Evolutionary conservation across 1,140 invertebrate species (phyloP), one percentile per base, ranked within the genome.

Genomic region (Dinothrombium tinctorium): DNA sequence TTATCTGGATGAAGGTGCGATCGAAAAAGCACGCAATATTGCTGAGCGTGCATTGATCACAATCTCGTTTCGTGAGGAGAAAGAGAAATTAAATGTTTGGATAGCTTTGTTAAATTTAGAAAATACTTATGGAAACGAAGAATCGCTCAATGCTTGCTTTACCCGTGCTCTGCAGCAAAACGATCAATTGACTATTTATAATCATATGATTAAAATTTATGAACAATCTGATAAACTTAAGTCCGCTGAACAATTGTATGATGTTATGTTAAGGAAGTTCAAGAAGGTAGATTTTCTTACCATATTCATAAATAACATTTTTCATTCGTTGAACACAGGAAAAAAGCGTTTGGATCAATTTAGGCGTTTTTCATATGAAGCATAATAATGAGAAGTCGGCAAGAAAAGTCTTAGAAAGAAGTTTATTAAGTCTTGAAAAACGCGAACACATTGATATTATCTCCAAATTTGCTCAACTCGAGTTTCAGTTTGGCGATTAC

Each of bases 51-150:
- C 86, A 0, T 59, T 95, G 0, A 70, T 71, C 49, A 75, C 71
- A 0, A 90, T 98, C 29, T 71, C 69, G 44, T 80, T 77, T 54
- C 65, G 65, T 15, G 74, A 86, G 50, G 75, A 84, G 49, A 63
- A 72, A 31, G 89, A 96, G 49, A 73, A 73, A 43, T 59, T 87
- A 2, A 94, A 94, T 56, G 62, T 96, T 15, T 95, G 86, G 83
- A 68, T 80, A 15, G 81, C 80, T 0, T 67, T 78, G 50, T 55
- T 98, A 17, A 90, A 90, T 62, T 59, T 96, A 11, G 92, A 98
- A 58, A 75, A 83, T 44, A 61, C 72, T 33, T 89, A 83, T 59
- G 87, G 89, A 5, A 76, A 69, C 6, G 38, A 50, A 22, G 60
- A 61, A 12, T 50, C 54, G 6, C 43, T 69, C 36, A 52, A 57